Base-by-base conservation (phyloP, 2,888 invertebrate species). In the Patella ulyssiponensis region DNA sequence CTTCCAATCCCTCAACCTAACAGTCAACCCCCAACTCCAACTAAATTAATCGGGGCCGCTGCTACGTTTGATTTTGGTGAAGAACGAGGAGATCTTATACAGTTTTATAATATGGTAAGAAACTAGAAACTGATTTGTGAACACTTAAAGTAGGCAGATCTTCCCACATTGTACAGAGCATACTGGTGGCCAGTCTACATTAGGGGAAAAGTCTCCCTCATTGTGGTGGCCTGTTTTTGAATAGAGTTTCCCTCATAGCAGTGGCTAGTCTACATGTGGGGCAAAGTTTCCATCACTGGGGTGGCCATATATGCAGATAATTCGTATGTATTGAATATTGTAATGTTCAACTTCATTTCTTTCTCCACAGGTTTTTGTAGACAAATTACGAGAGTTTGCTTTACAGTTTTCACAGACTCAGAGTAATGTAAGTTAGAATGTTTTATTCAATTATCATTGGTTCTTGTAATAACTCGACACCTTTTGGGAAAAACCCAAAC, bases 61-160 rank as follows among this genome's bases (percentile, higher is more conserved):
- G 92, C 92, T 64, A 92, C 91, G 82, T 93, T 87, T 75, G 90
- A 90, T 74, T 87, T 88, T 82, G 89, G 87, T 69, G 92, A 91
- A 75, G 94, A 94, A 87, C 93, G 96, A 85, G 96, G 96, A 17
- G 98, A 98, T 93, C 94, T 99, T 80, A 98, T 98, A 85, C 94
- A 95, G 90, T 99, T 98, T 92, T 99, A 99, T 92, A 99, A 99
- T 91, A 77, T 83, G 83, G 91, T 91, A 77, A 81, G 86, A 82
- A 20, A 51, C 2, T n/a, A 2, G 33, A 4, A 33, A 33, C 3
- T 2, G 27, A 27, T 3, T 27, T 27, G 27, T 27, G 27, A 27
- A 27, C n/a, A n/a, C n/a, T n/a, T n/a, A n/a, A n/a, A n/a, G n/a
- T n/a, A n/a, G n/a, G n/a, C n/a, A n/a, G n/a, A n/a, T n/a, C n/a